Conservation (phyloP, 2,113 vertebrate genomes). For the Emydura subglobosa region DNA sequence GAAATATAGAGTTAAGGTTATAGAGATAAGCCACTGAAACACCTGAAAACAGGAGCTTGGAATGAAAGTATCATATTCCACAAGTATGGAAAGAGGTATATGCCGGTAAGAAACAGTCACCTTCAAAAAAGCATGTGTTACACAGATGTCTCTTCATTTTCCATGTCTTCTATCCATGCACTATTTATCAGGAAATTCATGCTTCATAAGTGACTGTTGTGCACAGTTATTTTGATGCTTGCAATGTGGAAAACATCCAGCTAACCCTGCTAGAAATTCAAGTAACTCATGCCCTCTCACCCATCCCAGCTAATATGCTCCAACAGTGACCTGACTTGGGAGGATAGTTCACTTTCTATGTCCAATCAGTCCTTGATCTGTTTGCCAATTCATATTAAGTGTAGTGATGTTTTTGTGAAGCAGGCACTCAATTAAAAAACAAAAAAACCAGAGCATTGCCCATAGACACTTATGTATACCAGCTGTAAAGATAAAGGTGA, state of each 20-base stretch:
- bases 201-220: background rate
- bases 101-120: background rate
- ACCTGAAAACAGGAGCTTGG: fast-evolving
- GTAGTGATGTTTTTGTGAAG: fast-evolving
- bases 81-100: background rate
- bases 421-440: background rate
- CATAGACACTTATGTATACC: background rate
- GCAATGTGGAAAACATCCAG: background rate
- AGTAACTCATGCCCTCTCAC: background rate
- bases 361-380: background rate
- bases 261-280: background rate
- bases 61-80: background rate
- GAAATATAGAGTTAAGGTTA: fast-evolving
- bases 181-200: background rate
- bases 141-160: background rate
- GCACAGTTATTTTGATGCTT: background rate
- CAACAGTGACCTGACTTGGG: background rate
- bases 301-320: background rate
- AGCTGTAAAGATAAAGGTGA: background rate
- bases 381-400: background rate
- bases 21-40: background rate
- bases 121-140: background rate
- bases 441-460: background rate
- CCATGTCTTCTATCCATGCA: background rate
- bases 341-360: background rate